Percentiles rank a stretch among this genome's conserved stretches.
Evolutionary conservation across 2,888 invertebrate species (phyloP).

Genomic region (Chloroclystis v-ata): DNA sequence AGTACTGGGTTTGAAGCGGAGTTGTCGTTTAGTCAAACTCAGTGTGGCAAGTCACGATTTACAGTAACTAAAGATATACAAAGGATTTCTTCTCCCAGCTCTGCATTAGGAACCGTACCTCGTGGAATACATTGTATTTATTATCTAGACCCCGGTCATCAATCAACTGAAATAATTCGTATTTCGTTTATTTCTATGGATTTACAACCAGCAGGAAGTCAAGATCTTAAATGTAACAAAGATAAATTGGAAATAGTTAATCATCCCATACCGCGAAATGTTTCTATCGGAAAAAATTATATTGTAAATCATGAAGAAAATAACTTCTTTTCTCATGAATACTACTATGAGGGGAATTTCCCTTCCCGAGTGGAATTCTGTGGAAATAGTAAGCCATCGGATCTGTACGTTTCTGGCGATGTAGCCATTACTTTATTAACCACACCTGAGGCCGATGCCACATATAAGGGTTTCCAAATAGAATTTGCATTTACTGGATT

Average conservation of each 20-base stretch:
- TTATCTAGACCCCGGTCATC: slow-evolving; percentile 35
- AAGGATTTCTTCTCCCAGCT: slow-evolving; percentile 54
- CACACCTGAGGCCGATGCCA: slow-evolving; percentile 39
- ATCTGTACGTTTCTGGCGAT: slow-evolving; percentile 49
- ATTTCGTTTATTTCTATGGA: slow-evolving; percentile 53
- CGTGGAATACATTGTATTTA: slow-evolving; percentile 59
- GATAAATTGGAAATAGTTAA: slow-evolving; percentile 56
- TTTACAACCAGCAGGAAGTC: slow-evolving; percentile 31
- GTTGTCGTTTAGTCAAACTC: slow-evolving; percentile 65
- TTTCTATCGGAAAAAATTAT: slow-evolving; percentile 49
- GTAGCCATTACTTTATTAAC: slow-evolving; percentile 49
- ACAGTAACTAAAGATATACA: slow-evolving; percentile 33
- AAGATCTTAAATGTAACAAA: slow-evolving; percentile 41
- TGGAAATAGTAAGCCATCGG: slow-evolving; percentile 45
- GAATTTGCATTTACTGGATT: slow-evolving; percentile 75
- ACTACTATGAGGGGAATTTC: slow-evolving; percentile 32
- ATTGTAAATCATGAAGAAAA: slow-evolving; percentile 37
- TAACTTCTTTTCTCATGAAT: slow-evolving; percentile 38
- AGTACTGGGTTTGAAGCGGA: slow-evolving; percentile 82
- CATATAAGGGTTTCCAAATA: slow-evolving; percentile 82
- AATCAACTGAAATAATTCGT: slow-evolving; percentile 35
- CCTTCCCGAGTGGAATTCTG: slow-evolving; percentile 44
- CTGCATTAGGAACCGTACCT: slow-evolving; percentile 45
- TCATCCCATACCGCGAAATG: slow-evolving; percentile 33
- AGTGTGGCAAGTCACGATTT: slow-evolving; percentile 50